Evolutionary conservation across 2,797 vertebrate species (phyloP), one percentile per base, ranked within the genome.

Genomic region (Acanthurus tractus): DNA sequence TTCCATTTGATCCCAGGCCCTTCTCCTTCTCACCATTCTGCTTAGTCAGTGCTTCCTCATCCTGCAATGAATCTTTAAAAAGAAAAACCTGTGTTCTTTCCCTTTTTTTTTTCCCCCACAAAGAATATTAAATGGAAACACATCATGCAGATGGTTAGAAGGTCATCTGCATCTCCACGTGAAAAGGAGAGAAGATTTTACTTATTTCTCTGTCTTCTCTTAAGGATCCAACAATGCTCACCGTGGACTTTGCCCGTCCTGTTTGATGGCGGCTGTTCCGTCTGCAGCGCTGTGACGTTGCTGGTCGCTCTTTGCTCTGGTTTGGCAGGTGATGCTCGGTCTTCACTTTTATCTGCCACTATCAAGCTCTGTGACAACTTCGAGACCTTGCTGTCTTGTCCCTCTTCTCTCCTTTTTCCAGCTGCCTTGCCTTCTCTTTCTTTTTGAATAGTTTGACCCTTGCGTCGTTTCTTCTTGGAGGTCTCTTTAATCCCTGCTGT

Each of bases 51-150:
- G 63, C 77, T 89, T 91, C 83, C 83, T 85, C 83, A 74, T 89
- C 91, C 93, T 91, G 93, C 79, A 90, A 87, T 86, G 86, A 91
- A 90, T 91, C 95, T 96, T 93, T 25, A 73, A 84, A 78, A 82
- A 91, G 68, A 87, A 82, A 69, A 53, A 52, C 48, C 59, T 55
- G 59, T 83, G 87, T 83, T 86, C 53, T 70, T 81, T 54, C 29
- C 64, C 13, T 8, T 58, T 63, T 76, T 65, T 46, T 68, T 76
- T 65, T 46, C 65, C 14, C 40, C 62, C 8, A 67, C 62, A 65
- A 70, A 77, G 36, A 65, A 73, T 52, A 74, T 68, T 63, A 59
- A 89, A 92, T 86, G 74, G 74, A 92, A 80, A 90, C 48, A 78
- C 65, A 83, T 77, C 62, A 84, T 81, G 75, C 49, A 70, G 76